These are phyloP conservation scores for Polydrusus pterygomalis DNA, from an alignment of 2,888 invertebrate genomes.

Conservation along the genomic window DNA sequence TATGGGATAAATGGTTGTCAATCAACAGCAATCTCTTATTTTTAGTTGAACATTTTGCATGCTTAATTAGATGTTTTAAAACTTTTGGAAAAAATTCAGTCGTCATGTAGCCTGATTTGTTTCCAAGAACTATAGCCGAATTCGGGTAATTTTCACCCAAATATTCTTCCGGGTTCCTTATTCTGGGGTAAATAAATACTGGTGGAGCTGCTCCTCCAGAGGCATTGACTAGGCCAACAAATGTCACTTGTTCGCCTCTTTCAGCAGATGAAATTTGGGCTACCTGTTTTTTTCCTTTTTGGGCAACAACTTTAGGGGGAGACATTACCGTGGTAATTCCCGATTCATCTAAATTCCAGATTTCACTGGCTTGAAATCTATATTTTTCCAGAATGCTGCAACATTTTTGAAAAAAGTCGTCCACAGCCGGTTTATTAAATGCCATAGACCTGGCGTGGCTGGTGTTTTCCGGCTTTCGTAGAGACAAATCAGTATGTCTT, in stretches of 20 bases:
- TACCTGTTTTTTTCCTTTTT: conserved; percentile 37
- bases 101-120: conserved; percentile 51
- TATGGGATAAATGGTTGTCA: too few relatives aligned
- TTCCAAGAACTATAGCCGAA: conserved; percentile 41
- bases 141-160: conserved; percentile 48
- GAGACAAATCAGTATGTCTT: conserved; percentile 38
- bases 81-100: conserved; percentile 23
- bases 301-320: too few relatives aligned
- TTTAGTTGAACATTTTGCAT: conserved; percentile 14
- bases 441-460: conserved; percentile 56
- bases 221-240: background rate
- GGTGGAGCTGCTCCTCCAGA: background rate
- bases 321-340: too few relatives aligned
- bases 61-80: conserved; percentile 29
- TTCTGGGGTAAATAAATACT: too few relatives aligned
- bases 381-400: conserved; percentile 39
- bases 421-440: conserved; percentile 46
- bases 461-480: too few relatives aligned
- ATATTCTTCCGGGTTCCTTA: conserved; percentile 52
- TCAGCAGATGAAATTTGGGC: conserved; percentile 19
- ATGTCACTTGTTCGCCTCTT: background rate
- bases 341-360: background rate
- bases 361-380: background rate
- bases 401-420: conserved; percentile 70
- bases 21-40: conserved; percentile 38